Base-by-base conservation (phyloP, 2,113 vertebrate genomes). In the Pycnonotus jocosus region DNA sequence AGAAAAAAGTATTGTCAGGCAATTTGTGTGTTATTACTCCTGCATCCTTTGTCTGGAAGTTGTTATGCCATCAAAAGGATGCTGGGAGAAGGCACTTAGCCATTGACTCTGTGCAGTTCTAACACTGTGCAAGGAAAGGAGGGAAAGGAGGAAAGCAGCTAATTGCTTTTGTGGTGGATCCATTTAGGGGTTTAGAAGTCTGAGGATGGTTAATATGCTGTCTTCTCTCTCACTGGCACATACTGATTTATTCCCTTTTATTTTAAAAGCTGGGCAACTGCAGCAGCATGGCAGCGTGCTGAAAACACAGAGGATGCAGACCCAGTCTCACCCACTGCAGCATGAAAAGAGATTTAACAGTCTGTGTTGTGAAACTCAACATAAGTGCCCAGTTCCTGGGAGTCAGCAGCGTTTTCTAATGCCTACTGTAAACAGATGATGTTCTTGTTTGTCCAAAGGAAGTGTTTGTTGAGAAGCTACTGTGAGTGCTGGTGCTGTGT, bases 401-500 rank as follows among this genome's bases (percentile, higher is more conserved):
- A 27, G 31, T 45, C 35, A 54, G 22, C 38, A 58, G 64, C 0
- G 0, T 22, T 54, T 57, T 31, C 65, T 47, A 10, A 24, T 47
- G 38, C 35, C 60, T 76, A 0, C 8, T 51, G 47, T 86, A 51
- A 84, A 38, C 18, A 62, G 38, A 5, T 17, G 42, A 8, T 45
- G 35, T 5, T 68, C 7, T 37, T 23, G 8, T 60, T 90, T 90
- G 37, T 40, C 45, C 11, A 6, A 53, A 60, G 47, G 73, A 66
- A 79, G 33, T 10, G 48, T 42, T 25, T 73, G 50, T 25, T 80
- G 71, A 60, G 61, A 48, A 80, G 24, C 42, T 22, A 1, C 51
- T 50, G 21, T 1, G 3, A 15, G 42, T 33, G n/a, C 47, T 53
- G 64, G 16, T 58, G 0, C 7, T 14, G 11, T 5, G 5, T 40